A percentile compares a stretch with the other conserved stretches of the same genome.
phyloP scores from a whole-genome alignment of 2,797 vertebrate species.

The Tauraco hartlaubi region DNA sequence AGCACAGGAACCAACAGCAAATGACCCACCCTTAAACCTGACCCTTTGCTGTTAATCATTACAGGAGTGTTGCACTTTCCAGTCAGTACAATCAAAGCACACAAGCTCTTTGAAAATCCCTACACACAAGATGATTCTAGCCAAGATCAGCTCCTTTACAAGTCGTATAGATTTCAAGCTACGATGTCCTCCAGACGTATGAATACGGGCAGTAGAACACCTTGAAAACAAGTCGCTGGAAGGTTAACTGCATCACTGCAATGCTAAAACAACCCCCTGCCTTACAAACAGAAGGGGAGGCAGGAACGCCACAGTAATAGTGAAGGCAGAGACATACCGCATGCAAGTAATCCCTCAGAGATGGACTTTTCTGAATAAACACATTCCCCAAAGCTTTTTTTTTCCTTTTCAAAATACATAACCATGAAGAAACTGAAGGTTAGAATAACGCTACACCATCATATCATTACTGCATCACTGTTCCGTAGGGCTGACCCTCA shows the following conservation, averaged over 20 bases:
- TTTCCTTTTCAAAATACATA: neutral
- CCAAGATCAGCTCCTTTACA: conserved; percentile 33
- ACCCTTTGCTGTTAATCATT: conserved; percentile 64
- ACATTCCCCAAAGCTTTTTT: neutral
- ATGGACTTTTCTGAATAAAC: neutral
- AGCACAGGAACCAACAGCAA: conserved; percentile 50
- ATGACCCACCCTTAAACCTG: conserved; percentile 70
- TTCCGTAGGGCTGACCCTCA: neutral
- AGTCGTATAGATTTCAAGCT: conserved; percentile 25
- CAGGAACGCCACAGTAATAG: neutral
- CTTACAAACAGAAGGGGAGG: neutral
- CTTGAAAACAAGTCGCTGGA: conserved; percentile 16
- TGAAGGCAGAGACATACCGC: neutral
- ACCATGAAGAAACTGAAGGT: neutral
- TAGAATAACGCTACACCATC: neutral
- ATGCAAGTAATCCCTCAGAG: neutral
- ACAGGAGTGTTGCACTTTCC: conserved; percentile 24
- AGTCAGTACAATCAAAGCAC: conserved; percentile 51
- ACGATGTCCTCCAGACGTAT: conserved; percentile 39
- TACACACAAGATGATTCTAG: neutral
- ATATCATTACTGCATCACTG: neutral
- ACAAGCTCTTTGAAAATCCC: conserved; percentile 42
- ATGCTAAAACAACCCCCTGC: neutral
- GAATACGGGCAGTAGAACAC: neutral
- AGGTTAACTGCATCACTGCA: conserved; percentile 16